Evolutionary conservation across 1,140 invertebrate genomes (phyloP).

Genomic region (Drosophila equinoxialis): DNA sequence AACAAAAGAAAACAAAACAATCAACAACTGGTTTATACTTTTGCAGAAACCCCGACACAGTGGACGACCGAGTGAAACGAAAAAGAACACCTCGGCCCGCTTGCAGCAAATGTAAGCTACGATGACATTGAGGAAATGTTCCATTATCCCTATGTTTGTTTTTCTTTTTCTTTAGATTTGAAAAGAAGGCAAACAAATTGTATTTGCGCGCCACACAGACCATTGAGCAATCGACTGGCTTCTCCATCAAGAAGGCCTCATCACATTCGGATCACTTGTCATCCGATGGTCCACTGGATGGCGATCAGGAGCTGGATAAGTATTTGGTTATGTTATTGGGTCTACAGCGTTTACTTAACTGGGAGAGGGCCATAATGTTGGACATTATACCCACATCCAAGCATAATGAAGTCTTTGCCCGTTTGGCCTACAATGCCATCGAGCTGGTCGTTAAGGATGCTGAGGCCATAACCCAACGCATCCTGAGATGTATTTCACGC

Average conservation of each 20-base stretch:
- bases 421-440: slow-evolving; percentile 92
- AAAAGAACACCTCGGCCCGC: slow-evolving; percentile 79
- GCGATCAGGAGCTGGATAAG: slow-evolving; percentile 93
- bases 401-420: slow-evolving; percentile 92
- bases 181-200: slow-evolving; percentile 94
- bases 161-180: slow-evolving; percentile 85
- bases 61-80: slow-evolving; percentile 68
- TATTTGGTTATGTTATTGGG: slow-evolving; percentile 93
- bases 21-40: background rate
- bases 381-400: slow-evolving; percentile 92
- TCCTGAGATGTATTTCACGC: slow-evolving; percentile 90
- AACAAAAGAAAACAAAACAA: background rate
- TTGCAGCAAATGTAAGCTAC: slow-evolving; percentile 73
- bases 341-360: slow-evolving; percentile 94
- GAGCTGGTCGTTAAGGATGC: slow-evolving; percentile 88
- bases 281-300: slow-evolving; percentile 87
- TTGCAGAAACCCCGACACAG: slow-evolving; percentile 75
- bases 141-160: background rate
- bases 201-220: slow-evolving; percentile 93
- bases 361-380: slow-evolving; percentile 91
- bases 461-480: slow-evolving; percentile 89
- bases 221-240: slow-evolving; percentile 89
- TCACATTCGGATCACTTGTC: slow-evolving; percentile 79
- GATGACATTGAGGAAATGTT: no score
- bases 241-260: slow-evolving; percentile 84